Percentiles rank a stretch among this genome's conserved stretches.
Evolutionary conservation across 2,888 invertebrate genomes (phyloP).

Genomic region (Apoda limacodes): DNA sequence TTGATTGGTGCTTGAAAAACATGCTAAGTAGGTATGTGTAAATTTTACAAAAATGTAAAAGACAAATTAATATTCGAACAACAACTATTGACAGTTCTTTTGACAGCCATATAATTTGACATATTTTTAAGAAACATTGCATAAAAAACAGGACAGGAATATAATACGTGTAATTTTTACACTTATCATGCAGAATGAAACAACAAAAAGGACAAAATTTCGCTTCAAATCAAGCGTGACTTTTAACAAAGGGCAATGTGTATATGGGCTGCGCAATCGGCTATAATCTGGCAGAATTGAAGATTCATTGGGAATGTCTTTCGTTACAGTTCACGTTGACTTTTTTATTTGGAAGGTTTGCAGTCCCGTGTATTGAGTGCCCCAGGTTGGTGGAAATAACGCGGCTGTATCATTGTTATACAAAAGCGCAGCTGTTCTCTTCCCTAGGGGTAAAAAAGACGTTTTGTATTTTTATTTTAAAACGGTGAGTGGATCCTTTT

Average conservation of each 20-base stretch:
- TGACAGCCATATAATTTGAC: too few species aligned
- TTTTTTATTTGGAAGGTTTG: constrained; percentile 31
- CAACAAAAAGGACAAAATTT: constrained; percentile 66
- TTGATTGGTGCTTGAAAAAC: too few species aligned
- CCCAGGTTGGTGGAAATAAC: constrained; percentile 54
- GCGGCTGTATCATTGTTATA: constrained; percentile 65
- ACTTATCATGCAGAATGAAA: constrained; percentile 53
- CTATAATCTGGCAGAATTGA: constrained; percentile 33
- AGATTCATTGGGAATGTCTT: constrained; percentile 18
- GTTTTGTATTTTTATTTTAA: constrained; percentile 53
- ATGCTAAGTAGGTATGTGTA: too few species aligned
- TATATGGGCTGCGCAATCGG: constrained; percentile 44
- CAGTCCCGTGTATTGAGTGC: constrained; percentile 49
- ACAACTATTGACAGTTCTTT: too few species aligned
- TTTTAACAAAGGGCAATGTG: constrained; percentile 53
- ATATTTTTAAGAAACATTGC: too few species aligned
- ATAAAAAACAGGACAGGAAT: constrained; percentile 19
- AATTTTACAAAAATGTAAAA: too few species aligned
- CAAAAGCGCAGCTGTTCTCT: constrained; percentile 64
- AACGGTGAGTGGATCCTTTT: constrained; percentile 44
- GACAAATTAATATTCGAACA: too few species aligned
- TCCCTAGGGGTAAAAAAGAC: constrained; percentile 63
- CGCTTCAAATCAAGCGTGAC: constrained; percentile 64
- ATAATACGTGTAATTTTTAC: constrained; percentile 51
- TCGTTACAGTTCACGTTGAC: too few species aligned